Evolutionary conservation across 2,113 vertebrate genomes (phyloP), one percentile per base, ranked within the genome.

Genomic region (Gopherus flavomarginatus): DNA sequence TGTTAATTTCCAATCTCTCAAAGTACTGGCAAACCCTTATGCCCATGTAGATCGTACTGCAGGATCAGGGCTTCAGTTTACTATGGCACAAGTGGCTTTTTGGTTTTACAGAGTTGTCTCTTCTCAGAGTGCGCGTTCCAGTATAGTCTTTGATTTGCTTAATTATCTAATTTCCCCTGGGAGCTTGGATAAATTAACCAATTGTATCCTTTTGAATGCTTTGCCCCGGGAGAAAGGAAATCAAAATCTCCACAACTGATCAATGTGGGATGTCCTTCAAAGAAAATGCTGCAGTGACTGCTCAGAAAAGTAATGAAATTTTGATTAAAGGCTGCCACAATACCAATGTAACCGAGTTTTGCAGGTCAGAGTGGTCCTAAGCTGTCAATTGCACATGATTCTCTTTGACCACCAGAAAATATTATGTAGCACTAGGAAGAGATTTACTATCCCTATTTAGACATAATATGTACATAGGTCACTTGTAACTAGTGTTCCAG

Each of bases 191-290:
- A 91, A 86, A 95, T 95, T 89, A 80, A 92, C 84, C 89, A 75
- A 69, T 84, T 95, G 8, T 85, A 78, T 88, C 72, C 2, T 83
- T 86, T 0, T 65, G 62, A 35, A 11, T 89, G 82, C 75, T 52
- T 94, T 87, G 84, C 31, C 5, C 81, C 49, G 81, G 56, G 81
- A 95, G 44, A 80, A 87, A 88, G 88, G 44, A 85, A 87, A 59
- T 49, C 12, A 2, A 79, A 75, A 96, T 21, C 49, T 83, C 56
- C 52, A 90, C 35, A 1, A 1, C 44, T 91, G 92, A 83, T 90
- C 62, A 89, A 85, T 90, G 90, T 88, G 89, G 44, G 91, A 75
- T 81, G 81, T 53, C 52, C 93, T 94, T 95, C 93, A 94, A 91
- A 85, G 87, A 26, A 96, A 92, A 75, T 85, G 90, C 83, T 95